phyloP scores from a whole-genome alignment of 2,113 vertebrate genomes.

The Peromyscus californicus region DNA sequence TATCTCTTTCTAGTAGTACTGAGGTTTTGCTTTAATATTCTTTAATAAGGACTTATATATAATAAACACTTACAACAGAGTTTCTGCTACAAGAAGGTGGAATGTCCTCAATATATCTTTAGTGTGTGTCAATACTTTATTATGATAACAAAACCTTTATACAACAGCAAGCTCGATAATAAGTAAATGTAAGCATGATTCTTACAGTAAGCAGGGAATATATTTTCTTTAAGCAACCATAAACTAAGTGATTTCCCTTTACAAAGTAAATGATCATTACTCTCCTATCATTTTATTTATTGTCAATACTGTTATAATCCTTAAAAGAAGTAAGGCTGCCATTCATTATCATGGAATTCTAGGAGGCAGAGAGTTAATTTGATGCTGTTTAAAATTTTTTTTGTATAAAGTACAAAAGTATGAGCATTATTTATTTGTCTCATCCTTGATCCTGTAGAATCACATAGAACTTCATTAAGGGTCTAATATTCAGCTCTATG shows the following conservation, averaged over 20 bases:
- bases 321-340: neutral
- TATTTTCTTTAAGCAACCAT: neutral
- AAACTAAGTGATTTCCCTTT: neutral
- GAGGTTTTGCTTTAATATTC: slow-evolving; percentile 35
- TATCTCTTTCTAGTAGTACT: neutral
- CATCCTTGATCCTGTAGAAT: neutral
- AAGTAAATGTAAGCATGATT: neutral
- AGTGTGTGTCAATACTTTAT: neutral
- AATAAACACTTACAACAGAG: neutral
- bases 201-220: neutral
- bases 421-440: neutral
- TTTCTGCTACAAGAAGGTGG: slow-evolving; percentile 46
- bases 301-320: neutral
- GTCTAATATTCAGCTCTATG: too few species aligned
- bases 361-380: neutral
- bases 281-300: neutral
- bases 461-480: neutral
- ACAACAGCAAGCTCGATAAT: neutral
- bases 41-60: slow-evolving; percentile 41
- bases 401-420: neutral
- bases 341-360: neutral
- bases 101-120: slow-evolving; percentile 26
- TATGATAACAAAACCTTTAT: neutral
- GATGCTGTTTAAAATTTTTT: neutral
- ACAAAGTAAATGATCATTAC: neutral